Evolutionary conservation across 2,797 vertebrate species (phyloP).

Genomic region (Notolabrus celidotus): DNA sequence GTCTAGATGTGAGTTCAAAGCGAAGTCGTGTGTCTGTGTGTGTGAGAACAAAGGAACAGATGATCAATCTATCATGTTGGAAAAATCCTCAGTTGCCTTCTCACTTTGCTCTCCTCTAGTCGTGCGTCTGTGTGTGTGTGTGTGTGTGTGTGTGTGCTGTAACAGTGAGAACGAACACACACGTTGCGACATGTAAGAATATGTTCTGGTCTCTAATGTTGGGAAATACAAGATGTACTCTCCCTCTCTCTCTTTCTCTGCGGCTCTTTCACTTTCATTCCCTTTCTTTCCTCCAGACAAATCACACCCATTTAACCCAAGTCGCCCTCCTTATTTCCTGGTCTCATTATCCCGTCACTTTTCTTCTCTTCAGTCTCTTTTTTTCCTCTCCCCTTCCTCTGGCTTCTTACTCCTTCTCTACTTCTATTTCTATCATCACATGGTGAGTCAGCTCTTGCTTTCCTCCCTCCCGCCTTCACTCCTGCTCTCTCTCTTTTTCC

Average conservation of each 20-base stretch:
- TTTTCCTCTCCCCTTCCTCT: slow-evolving; percentile 25
- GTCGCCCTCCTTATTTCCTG: slow-evolving; percentile 47
- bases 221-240: slow-evolving; percentile 7
- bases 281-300: slow-evolving; percentile 31
- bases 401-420: slow-evolving; percentile 44
- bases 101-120: slow-evolving; percentile 1
- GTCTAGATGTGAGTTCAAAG: slow-evolving; percentile 15
- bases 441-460: slow-evolving; percentile 69
- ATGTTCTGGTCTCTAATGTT: slow-evolving; percentile 31
- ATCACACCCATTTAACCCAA: slow-evolving; percentile 49
- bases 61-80: slow-evolving; percentile 33
- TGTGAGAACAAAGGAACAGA: slow-evolving; percentile 44
- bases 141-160: slow-evolving; percentile 6
- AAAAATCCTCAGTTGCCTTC: slow-evolving; percentile 20
- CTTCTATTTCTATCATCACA: slow-evolving; percentile 66
- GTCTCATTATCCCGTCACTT: slow-evolving; percentile 45
- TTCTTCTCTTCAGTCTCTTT: slow-evolving; percentile 21
- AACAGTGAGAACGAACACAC: slow-evolving; percentile 14
- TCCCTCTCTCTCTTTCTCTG: slow-evolving; percentile 8
- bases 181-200: slow-evolving; percentile 47
- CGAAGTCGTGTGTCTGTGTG: slow-evolving; percentile 4
- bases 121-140: neutral
- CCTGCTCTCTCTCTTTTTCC: slow-evolving; percentile 36
- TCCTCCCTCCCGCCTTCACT: slow-evolving; percentile 14
- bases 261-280: slow-evolving; percentile 24